Conservation (phyloP, 2,797 vertebrate species). For the Sebastiscus albofasciatus region DNA sequence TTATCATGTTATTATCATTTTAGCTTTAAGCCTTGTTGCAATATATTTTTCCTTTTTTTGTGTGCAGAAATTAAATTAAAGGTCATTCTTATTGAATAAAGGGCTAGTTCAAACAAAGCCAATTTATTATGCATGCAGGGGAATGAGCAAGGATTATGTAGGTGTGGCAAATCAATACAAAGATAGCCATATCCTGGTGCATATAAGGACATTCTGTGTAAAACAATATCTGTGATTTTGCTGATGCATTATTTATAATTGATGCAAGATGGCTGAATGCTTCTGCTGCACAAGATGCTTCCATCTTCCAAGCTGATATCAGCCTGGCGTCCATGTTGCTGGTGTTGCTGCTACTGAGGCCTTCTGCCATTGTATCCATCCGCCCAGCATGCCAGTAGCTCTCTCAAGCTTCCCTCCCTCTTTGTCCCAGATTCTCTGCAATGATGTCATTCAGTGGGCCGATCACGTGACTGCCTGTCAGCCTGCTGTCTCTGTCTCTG, state of each 20-base stretch:
- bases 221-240: not conserved
- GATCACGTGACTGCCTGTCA: slow-evolving; percentile 73
- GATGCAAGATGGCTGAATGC: slow-evolving; percentile 49
- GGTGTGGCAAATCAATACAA: slow-evolving; percentile 6
- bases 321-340: slow-evolving; percentile 31
- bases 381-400: slow-evolving; percentile 27
- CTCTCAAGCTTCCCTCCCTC: slow-evolving; percentile 60
- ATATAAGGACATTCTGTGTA: not conserved
- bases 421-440: slow-evolving; percentile 81
- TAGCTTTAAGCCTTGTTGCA: not conserved
- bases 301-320: not conserved
- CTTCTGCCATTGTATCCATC: slow-evolving; percentile 16
- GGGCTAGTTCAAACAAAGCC: not conserved
- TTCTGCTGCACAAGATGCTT: slow-evolving; percentile 41
- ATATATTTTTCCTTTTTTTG: not conserved
- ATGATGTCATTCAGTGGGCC: slow-evolving; percentile 79
- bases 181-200: not conserved
- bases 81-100: fast-evolving
- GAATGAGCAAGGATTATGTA: not conserved
- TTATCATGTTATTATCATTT: no score
- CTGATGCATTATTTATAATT: not conserved
- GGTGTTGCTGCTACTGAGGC: not conserved
- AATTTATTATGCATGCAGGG: slow-evolving; percentile 25
- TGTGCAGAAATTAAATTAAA: not conserved
- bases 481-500: slow-evolving; percentile 1